Evolutionary conservation across 2,888 invertebrate species (phyloP).

Genomic region (Agrotis exclamationis): DNA sequence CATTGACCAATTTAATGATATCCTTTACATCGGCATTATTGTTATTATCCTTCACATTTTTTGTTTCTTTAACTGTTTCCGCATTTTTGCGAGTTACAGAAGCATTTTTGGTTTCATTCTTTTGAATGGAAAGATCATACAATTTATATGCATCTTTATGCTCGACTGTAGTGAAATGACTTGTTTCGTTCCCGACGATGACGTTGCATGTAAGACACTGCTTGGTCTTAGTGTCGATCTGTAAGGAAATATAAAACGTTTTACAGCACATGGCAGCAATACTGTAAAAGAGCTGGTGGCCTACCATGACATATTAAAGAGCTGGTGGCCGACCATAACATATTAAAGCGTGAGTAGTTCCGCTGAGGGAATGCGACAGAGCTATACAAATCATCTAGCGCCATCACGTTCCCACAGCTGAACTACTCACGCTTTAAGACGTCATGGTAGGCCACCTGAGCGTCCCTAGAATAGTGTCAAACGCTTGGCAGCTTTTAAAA

Average conservation of each 20-base stretch:
- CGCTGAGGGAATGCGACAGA: no score
- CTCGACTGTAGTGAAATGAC: slow-evolving; percentile 17
- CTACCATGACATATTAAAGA: no score
- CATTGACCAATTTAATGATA: not conserved
- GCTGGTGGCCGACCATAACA: no score
- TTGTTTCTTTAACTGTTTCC: not conserved
- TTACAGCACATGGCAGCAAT: no score
- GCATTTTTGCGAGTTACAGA: not conserved
- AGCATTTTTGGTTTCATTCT: not conserved
- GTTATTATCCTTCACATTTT: not conserved
- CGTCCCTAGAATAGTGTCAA: no score
- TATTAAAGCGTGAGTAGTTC: no score
- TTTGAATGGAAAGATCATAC: not conserved
- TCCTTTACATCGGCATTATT: not conserved
- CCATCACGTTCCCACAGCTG: no score
- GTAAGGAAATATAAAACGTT: slow-evolving; percentile 7
- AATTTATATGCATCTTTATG: slow-evolving; percentile 25
- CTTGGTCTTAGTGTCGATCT: slow-evolving; percentile 37
- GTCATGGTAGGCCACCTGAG: no score
- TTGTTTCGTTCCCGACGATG: slow-evolving; percentile 11
- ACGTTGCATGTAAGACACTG: slow-evolving; percentile 57
- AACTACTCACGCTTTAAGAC: no score
- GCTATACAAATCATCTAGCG: no score
- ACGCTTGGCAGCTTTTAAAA: no score
- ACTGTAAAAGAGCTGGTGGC: no score